Percentiles rank a stretch among this genome's conserved stretches.
These are phyloP conservation scores for Physocephala rufipes DNA, from an alignment of 2,888 invertebrate species.

Conservation along the genomic window DNA sequence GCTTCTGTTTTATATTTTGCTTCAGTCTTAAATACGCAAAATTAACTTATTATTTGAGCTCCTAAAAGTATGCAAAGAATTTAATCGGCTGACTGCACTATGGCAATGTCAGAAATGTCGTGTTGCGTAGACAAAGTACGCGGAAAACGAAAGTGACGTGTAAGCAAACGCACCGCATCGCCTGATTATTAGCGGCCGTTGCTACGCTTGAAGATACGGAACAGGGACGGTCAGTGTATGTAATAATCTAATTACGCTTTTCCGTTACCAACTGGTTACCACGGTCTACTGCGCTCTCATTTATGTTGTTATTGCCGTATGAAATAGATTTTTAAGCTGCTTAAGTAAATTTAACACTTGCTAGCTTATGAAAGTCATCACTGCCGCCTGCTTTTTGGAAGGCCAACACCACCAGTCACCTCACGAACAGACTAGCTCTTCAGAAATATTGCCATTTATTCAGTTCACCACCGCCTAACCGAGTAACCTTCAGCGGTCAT, in stretches of 20 bases:
- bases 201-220: not conserved
- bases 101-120: not conserved
- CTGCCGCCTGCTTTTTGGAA: slow-evolving; percentile 25
- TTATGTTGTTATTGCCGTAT: not conserved
- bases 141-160: not conserved
- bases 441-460: not conserved
- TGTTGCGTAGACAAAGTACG: not conserved
- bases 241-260: slow-evolving; percentile 29
- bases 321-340: slow-evolving; percentile 30
- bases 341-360: slow-evolving; percentile 35
- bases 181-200: not conserved
- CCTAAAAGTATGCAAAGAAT: slow-evolving; percentile 24
- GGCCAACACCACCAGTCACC: not conserved
- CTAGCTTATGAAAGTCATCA: slow-evolving; percentile 32
- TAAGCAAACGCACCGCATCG: too few relatives aligned
- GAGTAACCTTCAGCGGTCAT: slow-evolving; percentile 30
- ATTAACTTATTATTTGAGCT: too few relatives aligned
- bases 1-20: too few relatives aligned
- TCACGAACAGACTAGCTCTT: not conserved
- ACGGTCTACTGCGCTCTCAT: slow-evolving; percentile 3
- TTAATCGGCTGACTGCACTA: not conserved
- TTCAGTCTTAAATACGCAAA: too few relatives aligned
- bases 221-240: not conserved
- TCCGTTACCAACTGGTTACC: not conserved
- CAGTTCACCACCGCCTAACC: slow-evolving; percentile 3